phyloP scores from a whole-genome alignment of 2,113 vertebrate genomes.

The Mugil cephalus region DNA sequence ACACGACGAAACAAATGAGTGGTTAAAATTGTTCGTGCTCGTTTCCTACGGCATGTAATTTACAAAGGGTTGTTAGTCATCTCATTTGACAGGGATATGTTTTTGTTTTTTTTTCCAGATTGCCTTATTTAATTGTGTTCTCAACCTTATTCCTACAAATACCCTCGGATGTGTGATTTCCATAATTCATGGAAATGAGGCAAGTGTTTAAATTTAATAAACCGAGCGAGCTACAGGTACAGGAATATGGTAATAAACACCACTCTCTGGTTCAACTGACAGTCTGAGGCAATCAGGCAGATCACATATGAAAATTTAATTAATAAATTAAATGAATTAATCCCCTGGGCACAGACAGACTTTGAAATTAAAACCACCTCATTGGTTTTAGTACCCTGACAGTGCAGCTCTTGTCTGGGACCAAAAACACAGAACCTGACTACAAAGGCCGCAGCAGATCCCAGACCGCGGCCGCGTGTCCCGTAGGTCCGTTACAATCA shows the following conservation, averaged over 20 bases:
- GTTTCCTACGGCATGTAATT: constrained; percentile 59
- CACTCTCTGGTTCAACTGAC: constrained; percentile 49
- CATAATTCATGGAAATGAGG: constrained; percentile 75
- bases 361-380: constrained; percentile 54
- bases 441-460: constrained; percentile 16
- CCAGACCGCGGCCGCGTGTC: constrained; percentile 23
- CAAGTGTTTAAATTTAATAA: constrained; percentile 64
- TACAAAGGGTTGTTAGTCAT: constrained; percentile 57
- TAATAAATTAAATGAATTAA: constrained; percentile 60
- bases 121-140: constrained; percentile 70
- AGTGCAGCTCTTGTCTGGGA: constrained; percentile 23
- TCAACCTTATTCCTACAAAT: constrained; percentile 64
- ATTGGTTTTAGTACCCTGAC: constrained; percentile 39
- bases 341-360: constrained; percentile 41
- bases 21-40: constrained; percentile 55
- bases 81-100: constrained; percentile 61
- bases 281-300: constrained; percentile 52
- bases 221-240: constrained; percentile 58
- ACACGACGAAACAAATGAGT: constrained; percentile 43
- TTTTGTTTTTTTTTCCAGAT: constrained; percentile 62
- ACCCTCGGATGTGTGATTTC: constrained; percentile 67
- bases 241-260: constrained; percentile 39
- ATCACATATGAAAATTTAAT: constrained; percentile 41
- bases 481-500: constrained; percentile 46
- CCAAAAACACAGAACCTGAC: constrained; percentile 18